A percentile compares a stretch with the other conserved stretches of the same genome.
phyloP scores from a whole-genome alignment of 2,113 vertebrate genomes.

The Alouatta palliata region DNA sequence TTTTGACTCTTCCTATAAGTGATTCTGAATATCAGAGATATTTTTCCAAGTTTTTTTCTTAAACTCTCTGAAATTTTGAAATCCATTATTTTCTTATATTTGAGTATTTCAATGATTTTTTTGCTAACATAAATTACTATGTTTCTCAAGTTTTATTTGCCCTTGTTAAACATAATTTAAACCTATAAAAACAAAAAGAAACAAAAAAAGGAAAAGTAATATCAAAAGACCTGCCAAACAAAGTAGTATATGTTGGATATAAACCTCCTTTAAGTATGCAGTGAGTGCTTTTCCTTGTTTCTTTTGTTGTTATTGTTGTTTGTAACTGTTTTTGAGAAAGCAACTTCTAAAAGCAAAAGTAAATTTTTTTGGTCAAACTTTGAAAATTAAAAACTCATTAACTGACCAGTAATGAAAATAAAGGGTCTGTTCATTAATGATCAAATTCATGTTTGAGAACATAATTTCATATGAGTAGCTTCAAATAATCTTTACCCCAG shows the following conservation, averaged over 20 bases:
- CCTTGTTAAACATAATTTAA: neutral
- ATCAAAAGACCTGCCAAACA: neutral
- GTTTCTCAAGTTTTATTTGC: conserved; percentile 10
- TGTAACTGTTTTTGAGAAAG: neutral
- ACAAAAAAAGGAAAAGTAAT: neutral
- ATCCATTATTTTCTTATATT: neutral
- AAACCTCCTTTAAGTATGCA: neutral
- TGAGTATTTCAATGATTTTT: neutral
- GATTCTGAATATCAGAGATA: neutral
- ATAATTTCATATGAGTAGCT: neutral
- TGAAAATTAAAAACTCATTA: neutral
- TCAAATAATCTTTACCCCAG: neutral
- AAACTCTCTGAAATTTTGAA: neutral
- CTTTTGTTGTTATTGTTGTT: neutral
- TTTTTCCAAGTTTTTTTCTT: conserved; percentile 8
- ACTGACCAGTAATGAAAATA: neutral
- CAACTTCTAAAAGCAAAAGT: neutral
- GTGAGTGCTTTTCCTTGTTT: neutral
- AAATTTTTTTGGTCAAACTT: neutral
- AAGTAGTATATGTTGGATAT: neutral
- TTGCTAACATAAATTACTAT: neutral
- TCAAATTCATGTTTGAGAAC: neutral
- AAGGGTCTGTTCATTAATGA: neutral
- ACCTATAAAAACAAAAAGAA: neutral
- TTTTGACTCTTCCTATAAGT: neutral